These are phyloP conservation scores for Nomada fucata DNA, from an alignment of 2,888 invertebrate genomes.

Conservation along the genomic window DNA sequence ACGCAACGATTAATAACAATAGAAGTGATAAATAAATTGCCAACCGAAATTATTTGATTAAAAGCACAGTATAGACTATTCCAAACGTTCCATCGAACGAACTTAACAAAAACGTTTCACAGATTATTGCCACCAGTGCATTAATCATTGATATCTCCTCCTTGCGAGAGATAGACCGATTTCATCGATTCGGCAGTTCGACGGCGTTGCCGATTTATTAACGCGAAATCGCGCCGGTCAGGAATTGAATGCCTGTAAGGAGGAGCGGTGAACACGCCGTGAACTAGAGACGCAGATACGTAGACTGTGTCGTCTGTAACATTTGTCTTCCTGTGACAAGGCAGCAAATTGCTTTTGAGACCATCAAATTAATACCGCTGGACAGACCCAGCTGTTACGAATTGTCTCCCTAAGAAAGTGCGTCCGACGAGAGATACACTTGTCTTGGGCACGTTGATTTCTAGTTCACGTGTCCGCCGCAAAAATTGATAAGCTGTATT, in stretches of 20 bases:
- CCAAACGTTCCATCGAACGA: too few species aligned
- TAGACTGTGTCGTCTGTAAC: constrained; percentile 58
- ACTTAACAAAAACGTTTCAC: too few species aligned
- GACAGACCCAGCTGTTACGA: constrained; percentile 51
- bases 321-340: constrained; percentile 73
- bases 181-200: constrained; percentile 21
- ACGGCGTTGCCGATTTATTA: constrained; percentile 59
- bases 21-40: too few species aligned
- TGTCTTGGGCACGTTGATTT: constrained; percentile 10
- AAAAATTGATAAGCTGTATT: too few species aligned
- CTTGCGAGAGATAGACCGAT: not conserved
- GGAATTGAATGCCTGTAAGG: constrained; percentile 17
- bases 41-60: too few species aligned
- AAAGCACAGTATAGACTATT: too few species aligned
- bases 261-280: constrained; percentile 19
- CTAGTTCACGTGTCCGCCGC: not conserved
- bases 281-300: constrained; percentile 44
- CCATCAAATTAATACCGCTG: constrained; percentile 68
- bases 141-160: too few species aligned
- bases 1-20: too few species aligned
- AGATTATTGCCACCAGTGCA: too few species aligned
- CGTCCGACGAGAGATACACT: not conserved
- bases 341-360: constrained; percentile 75
- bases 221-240: constrained; percentile 33
- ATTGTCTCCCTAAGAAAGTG: constrained; percentile 57